Evolutionary conservation across 2,888 invertebrate genomes (phyloP).

Genomic region (Baronia brevicornis): DNA sequence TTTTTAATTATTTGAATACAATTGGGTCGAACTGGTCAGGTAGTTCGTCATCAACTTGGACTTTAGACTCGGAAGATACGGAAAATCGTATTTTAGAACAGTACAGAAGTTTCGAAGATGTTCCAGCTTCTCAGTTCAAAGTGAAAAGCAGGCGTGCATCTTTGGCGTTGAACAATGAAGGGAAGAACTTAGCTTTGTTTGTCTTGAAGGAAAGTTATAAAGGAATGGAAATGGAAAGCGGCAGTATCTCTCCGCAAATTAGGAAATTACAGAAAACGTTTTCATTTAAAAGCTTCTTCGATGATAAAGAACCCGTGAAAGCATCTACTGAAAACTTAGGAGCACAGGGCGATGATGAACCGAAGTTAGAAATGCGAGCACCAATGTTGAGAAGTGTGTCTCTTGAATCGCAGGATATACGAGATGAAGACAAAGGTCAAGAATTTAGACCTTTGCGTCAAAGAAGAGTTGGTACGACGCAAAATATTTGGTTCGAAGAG

Average conservation of each 20-base stretch:
- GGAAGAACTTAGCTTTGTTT: slow-evolving; percentile 37
- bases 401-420: slow-evolving; percentile 5
- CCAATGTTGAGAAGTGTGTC: slow-evolving; percentile 16
- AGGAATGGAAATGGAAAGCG: slow-evolving; percentile 36
- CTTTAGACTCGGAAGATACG: slow-evolving; percentile 38
- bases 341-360: slow-evolving; percentile 24
- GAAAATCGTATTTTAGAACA: slow-evolving; percentile 28
- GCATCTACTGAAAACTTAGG: slow-evolving; percentile 25
- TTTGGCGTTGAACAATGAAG: slow-evolving; percentile 35
- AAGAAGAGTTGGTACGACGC: slow-evolving; percentile 34
- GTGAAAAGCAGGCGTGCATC: slow-evolving; percentile 64
- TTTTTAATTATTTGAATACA: slow-evolving; percentile 48
- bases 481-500: slow-evolving; percentile 33
- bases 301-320: slow-evolving; percentile 30
- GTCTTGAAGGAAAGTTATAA: slow-evolving; percentile 51
- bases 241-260: slow-evolving; percentile 44
- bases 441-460: slow-evolving; percentile 28
- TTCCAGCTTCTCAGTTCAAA: slow-evolving; percentile 51
- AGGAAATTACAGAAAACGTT: slow-evolving; percentile 49
- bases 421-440: slow-evolving; percentile 20
- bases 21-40: slow-evolving; percentile 47
- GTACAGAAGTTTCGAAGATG: slow-evolving; percentile 59
- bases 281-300: slow-evolving; percentile 32
- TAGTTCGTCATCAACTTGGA: slow-evolving; percentile 44
- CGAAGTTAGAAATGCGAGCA: slow-evolving; percentile 23